Conservation (phyloP, 2,888 invertebrate genomes). For the Nymphalis urticae region DNA sequence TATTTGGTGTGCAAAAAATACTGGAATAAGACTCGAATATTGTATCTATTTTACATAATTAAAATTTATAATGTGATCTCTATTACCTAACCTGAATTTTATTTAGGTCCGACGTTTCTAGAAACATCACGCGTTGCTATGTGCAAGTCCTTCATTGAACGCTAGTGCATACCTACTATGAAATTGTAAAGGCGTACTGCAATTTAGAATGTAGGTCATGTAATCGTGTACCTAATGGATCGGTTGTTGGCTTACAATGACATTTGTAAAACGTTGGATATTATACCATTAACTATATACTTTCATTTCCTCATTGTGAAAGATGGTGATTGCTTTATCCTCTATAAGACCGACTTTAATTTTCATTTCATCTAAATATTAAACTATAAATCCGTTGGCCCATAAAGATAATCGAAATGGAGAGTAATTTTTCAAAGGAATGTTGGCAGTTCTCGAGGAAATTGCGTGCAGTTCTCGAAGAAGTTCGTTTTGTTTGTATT, state of each 20-base stretch:
- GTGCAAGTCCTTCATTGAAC: constrained; percentile 34
- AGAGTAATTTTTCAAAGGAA: constrained; percentile 1
- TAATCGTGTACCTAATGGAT: constrained; percentile 42
- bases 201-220: constrained; percentile 57
- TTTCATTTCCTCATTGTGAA: constrained; percentile 15
- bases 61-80: background rate
- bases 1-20: background rate
- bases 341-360: background rate
- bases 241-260: constrained; percentile 21
- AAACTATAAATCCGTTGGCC: background rate
- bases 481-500: constrained; percentile 11
- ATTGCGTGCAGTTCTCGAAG: constrained; percentile 13
- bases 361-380: background rate
- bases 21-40: background rate
- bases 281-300: constrained; percentile 6
- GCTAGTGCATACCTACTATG: constrained; percentile 30
- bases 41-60: background rate
- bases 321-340: background rate
- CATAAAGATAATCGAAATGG: background rate
- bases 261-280: constrained; percentile 10
- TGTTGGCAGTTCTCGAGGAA: background rate
- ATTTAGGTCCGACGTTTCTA: constrained; percentile 17
- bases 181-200: constrained; percentile 31
- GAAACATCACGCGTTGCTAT: constrained; percentile 20
- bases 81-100: background rate